Evolutionary conservation across 2,888 invertebrate species (phyloP).

Genomic region (Tetanocera ferruginea): DNA sequence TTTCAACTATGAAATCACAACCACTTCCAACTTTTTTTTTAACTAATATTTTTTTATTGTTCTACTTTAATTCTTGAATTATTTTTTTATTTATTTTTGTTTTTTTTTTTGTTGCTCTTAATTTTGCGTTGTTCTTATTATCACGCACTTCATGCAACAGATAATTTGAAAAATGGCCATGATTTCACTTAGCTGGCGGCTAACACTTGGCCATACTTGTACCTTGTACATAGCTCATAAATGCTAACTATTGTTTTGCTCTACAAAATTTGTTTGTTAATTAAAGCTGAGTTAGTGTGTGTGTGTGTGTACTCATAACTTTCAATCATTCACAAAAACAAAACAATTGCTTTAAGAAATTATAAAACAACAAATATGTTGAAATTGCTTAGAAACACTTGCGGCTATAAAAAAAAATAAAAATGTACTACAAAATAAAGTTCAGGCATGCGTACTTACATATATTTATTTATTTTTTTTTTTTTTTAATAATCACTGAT

Average conservation of each 20-base stretch:
- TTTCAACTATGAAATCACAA: not conserved
- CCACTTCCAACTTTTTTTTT: no score
- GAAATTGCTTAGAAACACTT: constrained; percentile 1
- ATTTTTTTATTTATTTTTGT: not conserved
- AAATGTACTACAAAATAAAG: not conserved
- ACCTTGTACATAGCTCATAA: not conserved
- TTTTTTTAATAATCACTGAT: not conserved
- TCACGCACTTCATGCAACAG: not conserved
- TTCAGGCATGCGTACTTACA: not conserved
- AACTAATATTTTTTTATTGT: no score
- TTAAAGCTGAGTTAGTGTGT: not conserved
- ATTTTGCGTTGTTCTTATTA: not conserved
- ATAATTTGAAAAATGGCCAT: not conserved
- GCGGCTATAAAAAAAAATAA: not conserved
- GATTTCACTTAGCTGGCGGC: not conserved
- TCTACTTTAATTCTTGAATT: no score
- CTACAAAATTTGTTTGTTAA: not conserved
- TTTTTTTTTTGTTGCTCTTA: not conserved
- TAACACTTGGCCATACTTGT: not conserved
- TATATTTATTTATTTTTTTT: not conserved
- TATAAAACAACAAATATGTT: not conserved
- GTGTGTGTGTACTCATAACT: not conserved
- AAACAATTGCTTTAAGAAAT: not conserved
- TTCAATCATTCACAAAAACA: not conserved
- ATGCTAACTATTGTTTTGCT: no score